Evolutionary conservation across 2,113 vertebrate genomes (phyloP).

Genomic region (Noctilio leporinus): DNA sequence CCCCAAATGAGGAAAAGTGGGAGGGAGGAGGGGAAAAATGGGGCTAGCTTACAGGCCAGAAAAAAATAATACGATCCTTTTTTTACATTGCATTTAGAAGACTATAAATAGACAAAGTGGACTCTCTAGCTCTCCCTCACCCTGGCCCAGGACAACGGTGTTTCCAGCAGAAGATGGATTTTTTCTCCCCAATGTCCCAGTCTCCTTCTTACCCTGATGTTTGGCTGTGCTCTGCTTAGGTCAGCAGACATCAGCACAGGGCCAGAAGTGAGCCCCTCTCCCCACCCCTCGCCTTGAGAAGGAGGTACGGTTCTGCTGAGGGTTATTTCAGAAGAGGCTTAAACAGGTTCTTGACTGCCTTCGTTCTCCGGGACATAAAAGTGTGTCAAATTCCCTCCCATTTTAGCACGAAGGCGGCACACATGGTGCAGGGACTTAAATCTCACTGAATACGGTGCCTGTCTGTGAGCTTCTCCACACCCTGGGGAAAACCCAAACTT

Average conservation of each 20-base stretch:
- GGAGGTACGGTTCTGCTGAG: not conserved
- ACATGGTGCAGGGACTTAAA: fast-evolving
- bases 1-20: not conserved
- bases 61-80: not conserved
- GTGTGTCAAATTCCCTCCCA: not conserved
- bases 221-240: not conserved
- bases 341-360: not conserved
- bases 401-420: not conserved
- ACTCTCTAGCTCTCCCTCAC: not conserved
- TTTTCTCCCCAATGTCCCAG: not conserved
- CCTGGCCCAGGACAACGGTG: not conserved
- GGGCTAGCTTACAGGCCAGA: not conserved
- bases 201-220: not conserved
- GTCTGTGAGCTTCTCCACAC: slow-evolving; percentile 4
- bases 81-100: not conserved
- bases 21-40: not conserved
- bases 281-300: not conserved
- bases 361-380: not conserved
- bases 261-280: not conserved
- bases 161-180: not conserved
- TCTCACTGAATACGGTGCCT: not conserved
- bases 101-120: not conserved
- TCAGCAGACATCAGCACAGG: not conserved
- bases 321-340: not conserved
- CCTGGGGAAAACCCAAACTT: not conserved